phyloP scores from a whole-genome alignment of 2,113 vertebrate genomes.

The Vimba vimba region DNA sequence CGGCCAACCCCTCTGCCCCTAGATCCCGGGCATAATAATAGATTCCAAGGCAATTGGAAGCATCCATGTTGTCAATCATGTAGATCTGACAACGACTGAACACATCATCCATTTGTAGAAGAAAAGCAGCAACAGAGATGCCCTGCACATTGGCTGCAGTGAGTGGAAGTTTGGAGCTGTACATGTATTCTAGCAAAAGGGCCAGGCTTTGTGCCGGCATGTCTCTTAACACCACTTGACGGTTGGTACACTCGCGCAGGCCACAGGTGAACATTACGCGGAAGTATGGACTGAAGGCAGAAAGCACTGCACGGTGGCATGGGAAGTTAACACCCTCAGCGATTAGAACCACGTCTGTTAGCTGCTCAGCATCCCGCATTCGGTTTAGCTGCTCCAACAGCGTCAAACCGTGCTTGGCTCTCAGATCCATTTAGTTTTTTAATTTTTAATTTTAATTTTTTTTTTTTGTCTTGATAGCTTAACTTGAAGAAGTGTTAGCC shows the following conservation, averaged over 20 bases:
- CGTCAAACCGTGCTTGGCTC: slow-evolving; percentile 78
- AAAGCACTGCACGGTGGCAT: slow-evolving; percentile 90
- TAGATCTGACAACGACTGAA: slow-evolving; percentile 84
- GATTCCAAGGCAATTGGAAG: slow-evolving; percentile 92
- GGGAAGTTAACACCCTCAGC: slow-evolving; percentile 89
- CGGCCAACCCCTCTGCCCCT: slow-evolving; percentile 87
- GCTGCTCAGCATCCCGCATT: slow-evolving; percentile 85
- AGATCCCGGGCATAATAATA: slow-evolving; percentile 92
- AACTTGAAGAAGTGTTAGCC: neutral
- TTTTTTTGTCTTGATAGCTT: neutral
- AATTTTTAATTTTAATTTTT: too few relatives aligned
- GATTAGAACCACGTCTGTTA: slow-evolving; percentile 88
- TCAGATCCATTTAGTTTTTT: slow-evolving; percentile 79
- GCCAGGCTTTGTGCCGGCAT: slow-evolving; percentile 85
- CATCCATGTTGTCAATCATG: slow-evolving; percentile 94
- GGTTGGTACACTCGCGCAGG: slow-evolving; percentile 83
- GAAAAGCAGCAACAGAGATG: slow-evolving; percentile 87
- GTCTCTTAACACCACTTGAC: slow-evolving; percentile 84
- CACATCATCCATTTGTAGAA: slow-evolving; percentile 94
- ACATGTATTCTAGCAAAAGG: slow-evolving; percentile 88
- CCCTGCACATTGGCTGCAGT: slow-evolving; percentile 85
- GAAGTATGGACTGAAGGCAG: slow-evolving; percentile 95
- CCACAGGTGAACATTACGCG: slow-evolving; percentile 97
- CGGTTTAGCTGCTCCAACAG: slow-evolving; percentile 83
- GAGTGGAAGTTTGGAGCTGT: slow-evolving; percentile 83